A percentile compares a stretch with the other conserved stretches of the same genome.
Evolutionary conservation across 1,140 invertebrate genomes (phyloP).

Genomic region (Hypothenemus hampei): DNA sequence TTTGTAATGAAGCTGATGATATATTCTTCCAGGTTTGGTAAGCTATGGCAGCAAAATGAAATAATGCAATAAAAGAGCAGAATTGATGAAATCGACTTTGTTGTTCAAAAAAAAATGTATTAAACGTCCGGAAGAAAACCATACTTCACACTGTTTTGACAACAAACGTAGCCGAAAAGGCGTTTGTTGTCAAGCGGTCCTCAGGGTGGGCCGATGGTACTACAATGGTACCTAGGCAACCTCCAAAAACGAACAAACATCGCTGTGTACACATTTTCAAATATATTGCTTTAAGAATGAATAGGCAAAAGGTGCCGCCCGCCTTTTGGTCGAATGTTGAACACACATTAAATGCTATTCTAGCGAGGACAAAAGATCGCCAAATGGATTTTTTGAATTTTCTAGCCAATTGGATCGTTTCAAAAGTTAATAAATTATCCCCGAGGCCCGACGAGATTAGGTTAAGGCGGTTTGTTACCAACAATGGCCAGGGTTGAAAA

Average conservation of each 20-base stretch:
- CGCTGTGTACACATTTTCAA: constrained; percentile 40
- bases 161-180: constrained; percentile 35
- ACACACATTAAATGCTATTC: constrained; percentile 16
- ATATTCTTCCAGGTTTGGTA: too few relatives aligned
- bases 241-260: constrained; percentile 37
- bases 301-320: constrained; percentile 35
- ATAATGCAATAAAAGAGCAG: background rate
- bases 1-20: too few relatives aligned
- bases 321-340: constrained; percentile 16
- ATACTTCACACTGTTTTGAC: constrained; percentile 34
- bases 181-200: constrained; percentile 32
- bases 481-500: background rate
- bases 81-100: too few relatives aligned
- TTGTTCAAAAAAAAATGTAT: background rate
- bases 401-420: constrained; percentile 21
- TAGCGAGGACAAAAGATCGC: constrained; percentile 7
- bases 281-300: constrained; percentile 37
- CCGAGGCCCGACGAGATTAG: constrained; percentile 8
- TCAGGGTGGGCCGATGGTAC: constrained; percentile 31
- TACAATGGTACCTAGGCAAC: constrained; percentile 30
- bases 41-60: too few relatives aligned
- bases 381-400: constrained; percentile 20
- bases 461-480: background rate
- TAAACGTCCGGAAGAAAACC: constrained; percentile 31
- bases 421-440: constrained; percentile 25